Percentiles rank a stretch among this genome's conserved stretches.
These are phyloP conservation scores for Catostomus latipinnis DNA, from an alignment of 2,797 vertebrate species.

Conservation along the genomic window DNA sequence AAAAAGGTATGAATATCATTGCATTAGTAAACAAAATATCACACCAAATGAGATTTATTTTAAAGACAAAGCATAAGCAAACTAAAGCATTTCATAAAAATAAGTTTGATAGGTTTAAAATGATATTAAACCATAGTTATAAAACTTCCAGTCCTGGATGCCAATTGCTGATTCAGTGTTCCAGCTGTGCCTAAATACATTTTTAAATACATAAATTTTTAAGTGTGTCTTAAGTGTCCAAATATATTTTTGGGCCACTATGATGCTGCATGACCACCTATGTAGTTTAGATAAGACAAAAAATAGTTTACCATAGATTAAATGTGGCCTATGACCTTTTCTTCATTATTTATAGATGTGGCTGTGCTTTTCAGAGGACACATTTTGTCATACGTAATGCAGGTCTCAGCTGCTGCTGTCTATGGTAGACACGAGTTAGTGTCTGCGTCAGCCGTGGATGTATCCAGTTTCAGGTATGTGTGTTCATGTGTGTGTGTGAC, in stretches of 20 bases:
- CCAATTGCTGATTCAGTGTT: no score
- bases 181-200: no score
- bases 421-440: slow-evolving; percentile 16
- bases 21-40: background rate
- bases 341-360: slow-evolving; percentile 32
- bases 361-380: slow-evolving; percentile 31
- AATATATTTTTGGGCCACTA: background rate
- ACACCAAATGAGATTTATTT: background rate
- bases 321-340: background rate
- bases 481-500: slow-evolving; percentile 5
- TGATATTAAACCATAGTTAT: no score
- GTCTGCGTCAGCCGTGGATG: slow-evolving; percentile 41
- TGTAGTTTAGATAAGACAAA: background rate
- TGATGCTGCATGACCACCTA: background rate
- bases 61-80: no score
- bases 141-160: no score
- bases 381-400: slow-evolving; percentile 21
- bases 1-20: background rate
- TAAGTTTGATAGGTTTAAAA: no score
- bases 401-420: slow-evolving; percentile 31
- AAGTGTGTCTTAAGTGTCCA: background rate
- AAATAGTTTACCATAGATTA: background rate
- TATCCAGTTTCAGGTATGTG: slow-evolving; percentile 64
- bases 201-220: background rate
- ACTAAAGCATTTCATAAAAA: no score